Evolutionary conservation across 2,888 invertebrate species (phyloP), one percentile per base, ranked within the genome.

Genomic region (Drosophila borealis): DNA sequence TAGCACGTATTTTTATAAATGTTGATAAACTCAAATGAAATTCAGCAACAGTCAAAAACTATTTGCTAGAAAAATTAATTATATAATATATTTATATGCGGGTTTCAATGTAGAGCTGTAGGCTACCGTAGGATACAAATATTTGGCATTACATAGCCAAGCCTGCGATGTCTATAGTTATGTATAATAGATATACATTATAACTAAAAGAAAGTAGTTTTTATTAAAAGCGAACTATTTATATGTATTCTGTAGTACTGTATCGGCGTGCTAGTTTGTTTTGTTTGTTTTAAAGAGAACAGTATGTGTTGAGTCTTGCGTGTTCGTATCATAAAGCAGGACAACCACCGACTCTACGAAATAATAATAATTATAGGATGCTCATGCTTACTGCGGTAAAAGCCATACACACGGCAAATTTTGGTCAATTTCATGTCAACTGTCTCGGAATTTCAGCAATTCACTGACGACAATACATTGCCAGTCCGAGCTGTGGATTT

Each of bases 401-500:
- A 19, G 60, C 42, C 19, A 9, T 33, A 19, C 41, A 41, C n/a
- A 11, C 3, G 19, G n/a, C 2, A 39, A 25, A 13, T 42, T 34
- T 33, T 48, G 48, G 37, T 3, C 39, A 29, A 33, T 60, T 68
- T 63, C 64, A 64, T 29, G 45, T 62, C 33, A 55, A 42, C 57
- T 37, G 11, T 36, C 33, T 53, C 41, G 48, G 19, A 73, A 74
- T 61, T 75, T 63, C 37, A 46, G 53, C 48, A 72, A 78, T 75
- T 70, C 73, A 62, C 48, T 42, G 69, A 63, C 69, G 36, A 67
- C 81, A 77, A 74, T 78, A 67, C 83, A 74, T 59, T 36, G 19
- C n/a, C 36, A 48, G 33, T 6, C 14, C 5, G 34, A 5, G 8
- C 25, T 14, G 17, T 19, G 33, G 41, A 50, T 39, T 14, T 19